Percentiles rank a stretch among this genome's conserved stretches.
phyloP scores from a whole-genome alignment of 2,113 vertebrate genomes.

The Glareola pratincola region DNA sequence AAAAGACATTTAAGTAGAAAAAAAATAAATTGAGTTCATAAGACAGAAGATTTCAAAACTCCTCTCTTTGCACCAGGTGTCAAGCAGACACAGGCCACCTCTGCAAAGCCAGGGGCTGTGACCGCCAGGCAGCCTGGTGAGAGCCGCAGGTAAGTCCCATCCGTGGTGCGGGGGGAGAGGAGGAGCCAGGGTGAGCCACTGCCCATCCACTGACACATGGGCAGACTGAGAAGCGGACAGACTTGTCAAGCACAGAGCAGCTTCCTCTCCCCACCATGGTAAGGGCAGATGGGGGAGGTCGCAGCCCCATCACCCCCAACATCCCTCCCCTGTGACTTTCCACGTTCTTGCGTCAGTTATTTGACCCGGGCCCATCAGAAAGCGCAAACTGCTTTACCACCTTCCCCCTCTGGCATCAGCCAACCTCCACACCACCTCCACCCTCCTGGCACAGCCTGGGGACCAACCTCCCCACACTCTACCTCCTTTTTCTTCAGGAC shows the following conservation, averaged over 20 bases:
- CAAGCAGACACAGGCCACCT: not conserved
- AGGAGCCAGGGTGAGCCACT: not conserved
- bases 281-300: not conserved
- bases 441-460: not conserved
- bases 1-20: not conserved
- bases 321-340: not conserved
- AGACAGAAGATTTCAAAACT: not conserved
- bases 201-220: not conserved
- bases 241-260: not conserved
- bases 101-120: not conserved
- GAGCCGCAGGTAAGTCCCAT: not conserved
- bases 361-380: not conserved
- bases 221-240: not conserved
- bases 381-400: not conserved
- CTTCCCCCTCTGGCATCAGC: not conserved
- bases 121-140: not conserved
- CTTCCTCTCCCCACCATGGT: not conserved
- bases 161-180: not conserved
- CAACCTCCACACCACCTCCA: not conserved
- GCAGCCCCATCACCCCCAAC: not conserved
- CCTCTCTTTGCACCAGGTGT: not conserved
- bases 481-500: not conserved
- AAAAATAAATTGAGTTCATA: not conserved
- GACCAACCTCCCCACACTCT: no score
- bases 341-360: not conserved